phyloP scores from a whole-genome alignment of 64 coral and sea anemone species.

The Stylophora pistillata region DNA sequence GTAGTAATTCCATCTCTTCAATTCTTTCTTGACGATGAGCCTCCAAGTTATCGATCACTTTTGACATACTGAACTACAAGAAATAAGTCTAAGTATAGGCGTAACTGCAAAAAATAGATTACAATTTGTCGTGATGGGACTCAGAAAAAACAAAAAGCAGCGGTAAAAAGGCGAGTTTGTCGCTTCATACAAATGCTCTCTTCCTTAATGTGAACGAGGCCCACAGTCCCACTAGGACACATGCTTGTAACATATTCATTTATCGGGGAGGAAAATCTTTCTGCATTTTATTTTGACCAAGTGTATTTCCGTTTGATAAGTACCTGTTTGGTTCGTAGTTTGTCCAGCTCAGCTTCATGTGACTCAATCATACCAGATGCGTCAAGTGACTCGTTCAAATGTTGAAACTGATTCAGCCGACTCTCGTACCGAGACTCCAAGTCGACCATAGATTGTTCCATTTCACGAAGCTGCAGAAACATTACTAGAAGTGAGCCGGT shows the following conservation, averaged over 20 bases:
- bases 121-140: too few relatives aligned
- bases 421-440: slow-evolving; percentile 52
- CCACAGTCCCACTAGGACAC: too few relatives aligned
- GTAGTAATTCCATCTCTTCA: slow-evolving; percentile 46
- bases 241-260: too few relatives aligned
- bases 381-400: slow-evolving; percentile 50
- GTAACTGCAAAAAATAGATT: too few relatives aligned
- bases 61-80: slow-evolving; percentile 32
- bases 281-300: too few relatives aligned
- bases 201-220: too few relatives aligned
- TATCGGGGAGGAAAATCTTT: too few relatives aligned
- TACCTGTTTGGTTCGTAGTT: slow-evolving; percentile 52
- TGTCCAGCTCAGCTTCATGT: slow-evolving; percentile 48
- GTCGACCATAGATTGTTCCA: slow-evolving; percentile 28
- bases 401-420: slow-evolving; percentile 53
- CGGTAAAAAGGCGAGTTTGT: too few relatives aligned
- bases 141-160: too few relatives aligned
- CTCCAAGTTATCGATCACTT: slow-evolving; percentile 57
- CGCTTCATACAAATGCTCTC: too few relatives aligned
- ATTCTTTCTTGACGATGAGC: slow-evolving; percentile 55
- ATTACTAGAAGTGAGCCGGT: neutral
- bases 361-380: slow-evolving; percentile 61
- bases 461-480: neutral
- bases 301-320: neutral
- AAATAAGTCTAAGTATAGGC: neutral